These are phyloP conservation scores for Aspidiotus rigidus DNA, from an alignment of 2,888 invertebrate species.

Conservation along the genomic window DNA sequence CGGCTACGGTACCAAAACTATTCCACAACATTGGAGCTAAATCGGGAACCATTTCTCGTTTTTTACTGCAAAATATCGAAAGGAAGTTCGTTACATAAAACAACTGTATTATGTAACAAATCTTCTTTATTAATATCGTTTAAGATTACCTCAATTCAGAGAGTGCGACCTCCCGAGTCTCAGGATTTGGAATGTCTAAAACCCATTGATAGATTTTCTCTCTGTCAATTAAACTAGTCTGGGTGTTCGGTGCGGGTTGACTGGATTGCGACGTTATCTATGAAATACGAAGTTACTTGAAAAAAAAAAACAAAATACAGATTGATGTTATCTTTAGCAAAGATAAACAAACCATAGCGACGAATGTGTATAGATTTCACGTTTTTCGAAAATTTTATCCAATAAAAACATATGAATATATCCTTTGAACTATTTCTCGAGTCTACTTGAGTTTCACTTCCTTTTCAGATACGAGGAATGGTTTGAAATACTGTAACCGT, in stretches of 20 bases:
- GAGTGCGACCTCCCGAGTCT: slow-evolving; percentile 92
- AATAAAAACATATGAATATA: too few relatives aligned
- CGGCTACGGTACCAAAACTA: slow-evolving; percentile 93
- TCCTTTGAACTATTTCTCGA: too few relatives aligned
- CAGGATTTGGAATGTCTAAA: slow-evolving; percentile 80
- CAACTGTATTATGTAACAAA: not conserved
- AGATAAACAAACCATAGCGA: too few relatives aligned
- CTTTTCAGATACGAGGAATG: too few relatives aligned
- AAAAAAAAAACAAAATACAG: too few relatives aligned
- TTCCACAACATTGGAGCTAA: slow-evolving; percentile 98
- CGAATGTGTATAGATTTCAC: too few relatives aligned
- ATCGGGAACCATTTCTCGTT: slow-evolving; percentile 84
- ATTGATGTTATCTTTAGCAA: too few relatives aligned
- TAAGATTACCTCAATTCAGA: slow-evolving; percentile 69
- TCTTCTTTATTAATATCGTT: not conserved
- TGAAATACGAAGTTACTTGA: too few relatives aligned
- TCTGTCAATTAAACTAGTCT: slow-evolving; percentile 49
- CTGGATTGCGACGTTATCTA: slow-evolving; percentile 12
- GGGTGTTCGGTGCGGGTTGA: slow-evolving; percentile 11
- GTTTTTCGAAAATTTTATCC: too few relatives aligned
- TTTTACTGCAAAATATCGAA: slow-evolving; percentile 53
- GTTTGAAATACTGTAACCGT: too few relatives aligned
- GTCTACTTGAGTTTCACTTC: too few relatives aligned
- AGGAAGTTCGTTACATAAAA: not conserved
- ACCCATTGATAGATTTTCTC: slow-evolving; percentile 92